phyloP scores from a whole-genome alignment of 2,888 invertebrate genomes.

The Tenthredo livida region DNA sequence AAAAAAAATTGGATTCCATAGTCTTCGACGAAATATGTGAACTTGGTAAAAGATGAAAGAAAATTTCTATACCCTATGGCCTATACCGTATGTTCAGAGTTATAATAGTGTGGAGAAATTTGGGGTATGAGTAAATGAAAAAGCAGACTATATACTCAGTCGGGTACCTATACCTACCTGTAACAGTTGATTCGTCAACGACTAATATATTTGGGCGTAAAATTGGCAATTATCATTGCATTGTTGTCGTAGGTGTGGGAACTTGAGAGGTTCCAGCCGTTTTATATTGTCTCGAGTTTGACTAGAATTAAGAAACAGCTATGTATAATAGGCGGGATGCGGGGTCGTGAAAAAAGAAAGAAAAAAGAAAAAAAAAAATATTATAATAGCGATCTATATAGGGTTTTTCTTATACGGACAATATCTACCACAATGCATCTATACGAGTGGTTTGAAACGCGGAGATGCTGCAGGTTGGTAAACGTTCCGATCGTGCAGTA shows the following conservation, averaged over 20 bases:
- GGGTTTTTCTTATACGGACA: conserved; percentile 9
- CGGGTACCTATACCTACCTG: no score
- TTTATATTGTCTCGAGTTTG: conserved; percentile 7
- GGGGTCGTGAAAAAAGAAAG: neutral
- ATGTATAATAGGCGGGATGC: neutral
- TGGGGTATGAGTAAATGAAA: neutral
- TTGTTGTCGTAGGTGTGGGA: conserved; percentile 35
- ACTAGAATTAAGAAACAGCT: conserved; percentile 8
- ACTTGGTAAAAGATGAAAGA: neutral
- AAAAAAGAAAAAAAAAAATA: neutral
- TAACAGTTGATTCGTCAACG: conserved; percentile 16
- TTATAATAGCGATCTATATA: neutral
- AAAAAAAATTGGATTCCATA: neutral
- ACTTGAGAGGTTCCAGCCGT: neutral
- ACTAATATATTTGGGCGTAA: conserved; percentile 33
- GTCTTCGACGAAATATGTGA: no score
- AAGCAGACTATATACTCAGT: neutral
- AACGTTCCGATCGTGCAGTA: neutral
- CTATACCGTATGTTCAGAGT: neutral
- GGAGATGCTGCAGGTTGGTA: neutral
- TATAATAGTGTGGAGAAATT: neutral
- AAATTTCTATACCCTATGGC: neutral
- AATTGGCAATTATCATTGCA: conserved; percentile 48
- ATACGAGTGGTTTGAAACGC: neutral
- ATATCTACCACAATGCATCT: conserved; percentile 4